phyloP scores from a whole-genome alignment of 1,140 invertebrate species.

The Halictus rubicundus region DNA sequence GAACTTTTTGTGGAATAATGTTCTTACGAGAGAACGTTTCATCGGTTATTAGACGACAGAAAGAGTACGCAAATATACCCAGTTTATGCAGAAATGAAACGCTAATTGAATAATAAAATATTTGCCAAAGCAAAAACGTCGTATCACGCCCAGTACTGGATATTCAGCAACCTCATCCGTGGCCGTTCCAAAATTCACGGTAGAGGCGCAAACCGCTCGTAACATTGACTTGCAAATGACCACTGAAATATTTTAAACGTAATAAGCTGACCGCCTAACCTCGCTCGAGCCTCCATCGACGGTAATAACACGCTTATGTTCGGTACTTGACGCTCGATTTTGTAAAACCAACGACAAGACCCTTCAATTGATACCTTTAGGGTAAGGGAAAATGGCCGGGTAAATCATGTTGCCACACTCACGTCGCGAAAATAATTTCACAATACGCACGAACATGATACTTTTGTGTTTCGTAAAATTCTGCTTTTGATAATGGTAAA shows the following conservation, averaged over 20 bases:
- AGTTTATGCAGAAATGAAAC: too few relatives aligned
- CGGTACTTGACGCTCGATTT: not conserved
- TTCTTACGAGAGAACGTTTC: too few relatives aligned
- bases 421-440: not conserved
- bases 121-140: not conserved
- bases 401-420: not conserved
- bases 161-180: not conserved
- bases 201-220: not conserved
- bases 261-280: not conserved
- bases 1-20: too few relatives aligned
- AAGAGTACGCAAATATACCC: too few relatives aligned
- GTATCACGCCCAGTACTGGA: too few relatives aligned
- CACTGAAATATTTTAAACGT: slow-evolving; percentile 7
- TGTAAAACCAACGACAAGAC: not conserved
- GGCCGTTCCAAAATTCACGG: not conserved
- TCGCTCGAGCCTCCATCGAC: too few relatives aligned
- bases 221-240: slow-evolving; percentile 10
- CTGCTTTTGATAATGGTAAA: too few relatives aligned
- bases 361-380: not conserved
- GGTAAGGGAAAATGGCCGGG: not conserved
- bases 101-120: not conserved
- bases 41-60: too few relatives aligned
- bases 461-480: too few relatives aligned
- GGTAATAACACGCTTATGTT: not conserved
- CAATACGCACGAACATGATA: too few relatives aligned